Percentiles rank a stretch among this genome's conserved stretches.
phyloP scores from a whole-genome alignment of 2,888 invertebrate species.

The Machimus rusticus region DNA sequence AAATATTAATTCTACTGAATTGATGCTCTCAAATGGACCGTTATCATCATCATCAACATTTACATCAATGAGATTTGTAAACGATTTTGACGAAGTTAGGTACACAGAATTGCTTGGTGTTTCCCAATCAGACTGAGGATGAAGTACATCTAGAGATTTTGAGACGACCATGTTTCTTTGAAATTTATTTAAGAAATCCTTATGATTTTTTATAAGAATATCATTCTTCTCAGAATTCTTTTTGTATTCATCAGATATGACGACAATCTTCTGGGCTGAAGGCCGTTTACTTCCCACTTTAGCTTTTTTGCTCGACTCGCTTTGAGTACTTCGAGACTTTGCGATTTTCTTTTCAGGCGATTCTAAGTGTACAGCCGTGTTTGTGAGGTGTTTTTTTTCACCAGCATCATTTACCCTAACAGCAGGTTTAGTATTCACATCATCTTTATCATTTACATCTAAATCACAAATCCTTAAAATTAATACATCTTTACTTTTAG shows the following conservation, averaged over 20 bases:
- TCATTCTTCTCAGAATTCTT: constrained; percentile 44
- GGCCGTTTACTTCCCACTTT: background rate
- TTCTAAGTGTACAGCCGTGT: background rate
- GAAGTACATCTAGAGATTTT: constrained; percentile 45
- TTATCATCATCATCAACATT: constrained; percentile 44
- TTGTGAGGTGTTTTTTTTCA: background rate
- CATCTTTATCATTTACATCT: constrained; percentile 46
- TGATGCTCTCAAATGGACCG: constrained; percentile 47
- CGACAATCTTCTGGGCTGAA: constrained; percentile 42
- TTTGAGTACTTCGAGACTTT: constrained; percentile 18
- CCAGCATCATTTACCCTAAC: background rate
- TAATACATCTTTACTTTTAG: constrained; percentile 47
- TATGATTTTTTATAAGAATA: constrained; percentile 38
- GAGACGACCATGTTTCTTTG: constrained; percentile 41
- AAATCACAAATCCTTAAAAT: constrained; percentile 50
- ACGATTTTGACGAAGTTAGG: constrained; percentile 43
- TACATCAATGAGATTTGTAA: constrained; percentile 41
- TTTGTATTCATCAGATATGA: constrained; percentile 47
- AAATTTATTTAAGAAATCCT: constrained; percentile 41
- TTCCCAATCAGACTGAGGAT: constrained; percentile 34
- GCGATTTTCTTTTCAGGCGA: background rate
- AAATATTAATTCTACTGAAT: constrained; percentile 51
- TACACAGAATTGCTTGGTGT: background rate
- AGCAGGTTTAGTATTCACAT: constrained; percentile 41
- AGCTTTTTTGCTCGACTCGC: background rate